These are phyloP conservation scores for Dinomys branickii DNA, from an alignment of 2,113 vertebrate species.

Conservation along the genomic window DNA sequence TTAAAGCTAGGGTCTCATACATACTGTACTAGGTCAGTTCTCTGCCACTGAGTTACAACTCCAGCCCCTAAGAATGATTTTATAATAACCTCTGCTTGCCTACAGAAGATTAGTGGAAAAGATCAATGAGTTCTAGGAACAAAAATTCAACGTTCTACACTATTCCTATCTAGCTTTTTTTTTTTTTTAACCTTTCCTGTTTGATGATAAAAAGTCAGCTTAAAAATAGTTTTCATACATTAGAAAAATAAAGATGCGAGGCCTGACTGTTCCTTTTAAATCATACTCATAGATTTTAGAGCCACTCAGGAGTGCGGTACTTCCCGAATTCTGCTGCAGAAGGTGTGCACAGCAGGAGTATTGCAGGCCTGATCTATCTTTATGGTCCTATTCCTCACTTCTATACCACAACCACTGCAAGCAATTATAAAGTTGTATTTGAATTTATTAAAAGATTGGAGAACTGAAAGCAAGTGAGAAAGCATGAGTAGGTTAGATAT, in stretches of 20 bases:
- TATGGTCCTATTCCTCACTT: background rate
- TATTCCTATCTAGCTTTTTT: background rate
- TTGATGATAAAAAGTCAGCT: conserved; percentile 21
- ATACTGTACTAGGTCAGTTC: background rate
- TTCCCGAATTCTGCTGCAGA: background rate
- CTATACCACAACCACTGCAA: background rate
- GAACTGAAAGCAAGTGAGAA: background rate
- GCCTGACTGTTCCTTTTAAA: background rate
- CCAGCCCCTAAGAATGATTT: background rate
- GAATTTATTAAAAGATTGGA: background rate
- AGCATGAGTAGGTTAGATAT: background rate
- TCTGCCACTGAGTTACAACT: background rate
- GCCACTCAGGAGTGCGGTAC: background rate
- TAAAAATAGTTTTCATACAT: background rate
- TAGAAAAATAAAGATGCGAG: background rate
- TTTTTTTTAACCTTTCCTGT: background rate
- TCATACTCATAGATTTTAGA: background rate
- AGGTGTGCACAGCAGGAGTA: background rate
- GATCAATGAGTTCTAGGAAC: background rate
- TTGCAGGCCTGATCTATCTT: background rate
- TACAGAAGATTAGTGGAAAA: background rate
- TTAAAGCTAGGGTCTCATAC: background rate
- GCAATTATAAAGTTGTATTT: background rate
- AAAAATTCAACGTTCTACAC: background rate
- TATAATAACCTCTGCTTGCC: background rate